Base-by-base conservation (phyloP, 2,888 invertebrate genomes). In the Halocaridina rubra region DNA sequence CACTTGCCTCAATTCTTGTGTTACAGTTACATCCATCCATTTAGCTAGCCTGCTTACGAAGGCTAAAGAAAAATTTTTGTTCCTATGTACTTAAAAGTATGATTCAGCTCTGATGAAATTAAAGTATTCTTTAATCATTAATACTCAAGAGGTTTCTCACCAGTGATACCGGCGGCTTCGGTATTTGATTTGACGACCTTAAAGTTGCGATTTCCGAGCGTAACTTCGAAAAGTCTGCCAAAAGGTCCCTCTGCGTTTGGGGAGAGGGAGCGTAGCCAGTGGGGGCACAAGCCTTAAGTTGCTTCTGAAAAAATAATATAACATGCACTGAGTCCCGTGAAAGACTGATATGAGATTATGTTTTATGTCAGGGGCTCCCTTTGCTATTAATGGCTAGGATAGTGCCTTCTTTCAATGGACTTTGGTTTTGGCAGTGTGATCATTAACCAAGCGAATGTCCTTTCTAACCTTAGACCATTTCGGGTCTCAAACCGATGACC, bases 211-310 rank as follows among this genome's bases (percentile, higher is more conserved):
- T 89, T 79, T 93, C 93, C 90, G 93, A 91, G 89, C 94, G 92
- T 2, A 94, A 90, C 61, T 93, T 91, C 7, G 93, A 93, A 90
- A 95, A 95, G 89, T 95, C 93, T 8, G 93, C 92, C 1, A 95
- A 91, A 91, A 95, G 94, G 85, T 92, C 91, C 85, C 93, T 92
- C 91, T 95, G 95, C 95, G 95, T 95, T 89, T 94, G 93, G 64
- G 80, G 16, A 32, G 79, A 74, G 3, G 86, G 86, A 19, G 71
- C 64, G 46, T 76, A 86, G 24, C 82, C 80, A 7, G 32, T 10
- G n/a, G 86, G 86, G 16, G 86, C 82, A 4, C 69, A 19, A 10
- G 59, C 86, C 59, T 86, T 86, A n/a, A 59, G 69, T 22, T 78
- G 39, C 39, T 84, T 84, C 82, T 84, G 78, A 10, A 78, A 46